phyloP scores from a whole-genome alignment of 2,113 vertebrate genomes.

The Passer domesticus region DNA sequence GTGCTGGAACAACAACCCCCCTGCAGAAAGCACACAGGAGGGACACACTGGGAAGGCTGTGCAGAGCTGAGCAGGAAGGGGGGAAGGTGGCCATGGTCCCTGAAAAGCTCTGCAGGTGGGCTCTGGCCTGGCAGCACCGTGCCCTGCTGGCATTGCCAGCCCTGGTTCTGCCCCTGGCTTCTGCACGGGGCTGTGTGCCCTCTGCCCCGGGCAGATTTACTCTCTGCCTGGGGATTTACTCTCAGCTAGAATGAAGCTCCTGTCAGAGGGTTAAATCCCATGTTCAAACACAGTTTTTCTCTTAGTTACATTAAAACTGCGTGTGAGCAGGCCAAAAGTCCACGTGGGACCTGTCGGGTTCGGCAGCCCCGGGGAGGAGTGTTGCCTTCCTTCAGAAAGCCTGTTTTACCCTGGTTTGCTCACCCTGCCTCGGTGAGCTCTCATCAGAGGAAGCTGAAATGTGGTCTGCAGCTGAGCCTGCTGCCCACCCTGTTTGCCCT shows the following conservation, averaged over 20 bases:
- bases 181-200: rapidly evolving
- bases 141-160: background rate
- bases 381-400: background rate
- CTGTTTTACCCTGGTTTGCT: background rate
- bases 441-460: background rate
- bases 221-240: background rate
- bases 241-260: background rate
- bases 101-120: background rate
- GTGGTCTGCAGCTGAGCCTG: background rate
- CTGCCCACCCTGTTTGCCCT: background rate
- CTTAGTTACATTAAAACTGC: background rate
- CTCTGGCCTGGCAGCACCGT: rapidly evolving
- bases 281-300: background rate
- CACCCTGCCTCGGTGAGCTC: background rate
- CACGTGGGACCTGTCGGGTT: background rate
- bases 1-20: rapidly evolving
- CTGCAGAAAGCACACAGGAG: background rate
- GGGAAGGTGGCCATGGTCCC: background rate
- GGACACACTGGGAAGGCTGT: background rate
- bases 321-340: background rate
- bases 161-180: background rate
- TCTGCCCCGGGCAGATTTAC: background rate
- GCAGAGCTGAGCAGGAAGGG: background rate
- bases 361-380: background rate
- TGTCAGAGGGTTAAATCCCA: background rate